Evolutionary conservation across 2,888 invertebrate species (phyloP).

Genomic region (Eucriotettix oculatus): DNA sequence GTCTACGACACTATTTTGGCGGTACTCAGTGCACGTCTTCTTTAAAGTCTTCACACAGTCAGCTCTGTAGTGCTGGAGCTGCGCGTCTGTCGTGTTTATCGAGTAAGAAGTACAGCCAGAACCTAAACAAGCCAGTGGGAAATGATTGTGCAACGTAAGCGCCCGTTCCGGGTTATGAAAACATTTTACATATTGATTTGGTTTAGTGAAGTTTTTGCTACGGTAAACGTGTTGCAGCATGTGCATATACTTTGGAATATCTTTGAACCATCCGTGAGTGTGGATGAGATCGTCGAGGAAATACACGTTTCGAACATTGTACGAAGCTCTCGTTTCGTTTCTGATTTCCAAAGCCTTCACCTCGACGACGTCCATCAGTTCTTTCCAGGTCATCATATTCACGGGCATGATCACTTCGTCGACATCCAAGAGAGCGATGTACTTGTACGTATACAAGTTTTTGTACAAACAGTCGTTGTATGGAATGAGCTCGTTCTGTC

Average conservation of each 20-base stretch:
- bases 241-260: constrained; percentile 75
- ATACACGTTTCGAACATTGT: constrained; percentile 83
- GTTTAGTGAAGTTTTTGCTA: constrained; percentile 80
- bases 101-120: constrained; percentile 66
- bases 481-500: constrained; percentile 87
- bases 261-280: constrained; percentile 62
- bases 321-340: constrained; percentile 53
- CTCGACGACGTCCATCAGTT: constrained; percentile 55
- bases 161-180: constrained; percentile 85
- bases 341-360: constrained; percentile 49
- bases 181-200: constrained; percentile 84
- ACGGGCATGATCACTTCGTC: constrained; percentile 91
- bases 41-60: constrained; percentile 79
- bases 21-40: constrained; percentile 67
- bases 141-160: constrained; percentile 80
- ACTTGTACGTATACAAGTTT: constrained; percentile 77
- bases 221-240: constrained; percentile 87
- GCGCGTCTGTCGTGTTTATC: constrained; percentile 65
- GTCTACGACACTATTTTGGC: constrained; percentile 67
- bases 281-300: constrained; percentile 77
- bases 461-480: constrained; percentile 93
- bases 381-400: constrained; percentile 52
- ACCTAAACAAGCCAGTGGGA: constrained; percentile 66
- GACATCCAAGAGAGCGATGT: constrained; percentile 79
- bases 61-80: constrained; percentile 84